Evolutionary conservation across 2,113 vertebrate species (phyloP).

Genomic region (Ceyx margarethae): DNA sequence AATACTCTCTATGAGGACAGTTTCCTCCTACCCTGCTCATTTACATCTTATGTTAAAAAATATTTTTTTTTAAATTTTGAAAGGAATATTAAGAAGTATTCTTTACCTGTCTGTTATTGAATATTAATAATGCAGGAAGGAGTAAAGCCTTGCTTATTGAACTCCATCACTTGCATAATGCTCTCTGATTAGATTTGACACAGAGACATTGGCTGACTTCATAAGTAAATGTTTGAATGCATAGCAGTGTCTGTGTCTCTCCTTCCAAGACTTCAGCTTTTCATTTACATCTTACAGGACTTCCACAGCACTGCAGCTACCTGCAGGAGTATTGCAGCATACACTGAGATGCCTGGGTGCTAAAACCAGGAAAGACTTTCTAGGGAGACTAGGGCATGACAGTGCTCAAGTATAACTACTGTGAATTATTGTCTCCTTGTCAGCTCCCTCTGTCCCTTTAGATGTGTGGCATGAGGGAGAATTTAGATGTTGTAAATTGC

Average conservation of each 20-base stretch:
- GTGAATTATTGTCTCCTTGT: neutral
- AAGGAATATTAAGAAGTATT: neutral
- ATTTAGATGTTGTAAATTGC: neutral
- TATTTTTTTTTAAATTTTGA: neutral
- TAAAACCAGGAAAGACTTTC: neutral
- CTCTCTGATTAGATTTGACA: neutral
- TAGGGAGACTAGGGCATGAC: neutral
- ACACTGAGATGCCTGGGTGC: neutral
- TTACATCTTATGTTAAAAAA: neutral
- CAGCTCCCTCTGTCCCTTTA: neutral
- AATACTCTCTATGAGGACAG: neutral
- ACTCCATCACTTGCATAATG: accelerated
- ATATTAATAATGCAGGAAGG: neutral
- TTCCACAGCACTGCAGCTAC: neutral
- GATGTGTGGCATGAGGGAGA: neutral
- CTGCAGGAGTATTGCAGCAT: neutral
- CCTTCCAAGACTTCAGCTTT: neutral
- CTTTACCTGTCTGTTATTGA: neutral
- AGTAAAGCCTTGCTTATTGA: neutral
- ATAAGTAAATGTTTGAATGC: neutral
- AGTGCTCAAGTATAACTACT: neutral
- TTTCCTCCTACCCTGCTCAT: neutral
- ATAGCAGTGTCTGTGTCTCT: neutral
- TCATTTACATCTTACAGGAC: neutral
- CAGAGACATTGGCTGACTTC: neutral